Evolutionary conservation across 2,888 invertebrate genomes (phyloP), one percentile per base, ranked within the genome.

Genomic region (Seladonia tumulorum): DNA sequence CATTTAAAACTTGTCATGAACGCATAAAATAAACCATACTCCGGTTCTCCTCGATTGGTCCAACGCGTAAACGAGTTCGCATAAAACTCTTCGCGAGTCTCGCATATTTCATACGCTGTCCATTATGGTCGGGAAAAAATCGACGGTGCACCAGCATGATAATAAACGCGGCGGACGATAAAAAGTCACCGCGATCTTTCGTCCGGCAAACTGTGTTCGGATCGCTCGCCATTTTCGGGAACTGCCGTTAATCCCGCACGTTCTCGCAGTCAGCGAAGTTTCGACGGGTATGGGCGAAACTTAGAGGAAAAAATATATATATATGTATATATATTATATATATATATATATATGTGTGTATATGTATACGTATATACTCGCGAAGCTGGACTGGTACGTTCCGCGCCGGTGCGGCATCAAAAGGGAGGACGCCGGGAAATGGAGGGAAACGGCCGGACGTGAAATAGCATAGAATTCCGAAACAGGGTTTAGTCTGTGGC

Each of bases 401-500:
- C 60, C 25, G 60, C 60, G 18, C 66, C 75, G 39, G 35, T 60
- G 66, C 68, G 75, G 82, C 77, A 83, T 84, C 80, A 79, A 82
- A 88, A 89, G 76, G 83, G 76, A 49, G 49, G 53, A 80, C 76
- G 68, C 39, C 39, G 68, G 84, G 70, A 77, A 47, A 84, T 63
- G 81, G 68, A 72, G 82, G 79, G 77, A 74, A 66, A 80, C 83
- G 86, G 81, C 84, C 86, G 81, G 81, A 83, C 79, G 88, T 83
- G 87, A 70, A 83, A 82, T 76, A 88, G 83, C 81, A 83, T 83
- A 81, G 87, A 88, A 87, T 86, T 82, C 77, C 80, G 87, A 87
- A 87, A 87, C 87, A 87, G 87, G 86, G 87, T 87, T 87, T 87
- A 77, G 80, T 86, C 87, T 78, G 83, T 81, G 87, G 87, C 79